Percentiles rank a stretch among this genome's conserved stretches.
Evolutionary conservation across 2,113 vertebrate genomes (phyloP).

Genomic region (Stegostoma tigrinum): DNA sequence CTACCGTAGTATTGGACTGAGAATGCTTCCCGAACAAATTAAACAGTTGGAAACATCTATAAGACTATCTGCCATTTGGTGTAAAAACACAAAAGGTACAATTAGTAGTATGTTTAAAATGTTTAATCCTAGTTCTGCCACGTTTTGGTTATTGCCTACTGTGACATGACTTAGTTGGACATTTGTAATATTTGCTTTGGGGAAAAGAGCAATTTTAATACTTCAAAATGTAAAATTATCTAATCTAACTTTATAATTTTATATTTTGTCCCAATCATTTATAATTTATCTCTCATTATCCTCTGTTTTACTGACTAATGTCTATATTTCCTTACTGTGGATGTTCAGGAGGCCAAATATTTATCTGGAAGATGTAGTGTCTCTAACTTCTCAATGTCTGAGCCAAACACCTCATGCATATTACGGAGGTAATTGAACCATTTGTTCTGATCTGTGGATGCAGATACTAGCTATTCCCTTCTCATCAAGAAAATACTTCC

Average conservation of each 20-base stretch:
- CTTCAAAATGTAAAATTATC: neutral
- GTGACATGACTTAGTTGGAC: neutral
- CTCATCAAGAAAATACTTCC: neutral
- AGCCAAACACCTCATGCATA: neutral
- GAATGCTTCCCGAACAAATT: constrained; percentile 44
- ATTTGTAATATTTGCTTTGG: neutral
- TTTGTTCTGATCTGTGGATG: neutral
- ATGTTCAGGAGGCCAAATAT: neutral
- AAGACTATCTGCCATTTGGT: neutral
- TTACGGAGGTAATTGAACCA: neutral
- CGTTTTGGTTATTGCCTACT: neutral
- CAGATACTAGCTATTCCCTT: neutral
- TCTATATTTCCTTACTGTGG: neutral
- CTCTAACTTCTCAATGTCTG: neutral
- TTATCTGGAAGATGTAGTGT: neutral
- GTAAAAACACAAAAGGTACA: constrained; percentile 7
- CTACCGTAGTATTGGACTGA: constrained; percentile 43
- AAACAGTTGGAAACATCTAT: neutral
- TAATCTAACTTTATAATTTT: neutral
- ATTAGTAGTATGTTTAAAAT: neutral
- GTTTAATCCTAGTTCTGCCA: neutral
- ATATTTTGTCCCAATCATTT: neutral
- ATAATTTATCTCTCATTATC: neutral
- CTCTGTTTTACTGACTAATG: neutral
- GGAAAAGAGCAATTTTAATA: neutral